Conservation (phyloP, 2,888 invertebrate species). For the Ornithoptera priamus region DNA sequence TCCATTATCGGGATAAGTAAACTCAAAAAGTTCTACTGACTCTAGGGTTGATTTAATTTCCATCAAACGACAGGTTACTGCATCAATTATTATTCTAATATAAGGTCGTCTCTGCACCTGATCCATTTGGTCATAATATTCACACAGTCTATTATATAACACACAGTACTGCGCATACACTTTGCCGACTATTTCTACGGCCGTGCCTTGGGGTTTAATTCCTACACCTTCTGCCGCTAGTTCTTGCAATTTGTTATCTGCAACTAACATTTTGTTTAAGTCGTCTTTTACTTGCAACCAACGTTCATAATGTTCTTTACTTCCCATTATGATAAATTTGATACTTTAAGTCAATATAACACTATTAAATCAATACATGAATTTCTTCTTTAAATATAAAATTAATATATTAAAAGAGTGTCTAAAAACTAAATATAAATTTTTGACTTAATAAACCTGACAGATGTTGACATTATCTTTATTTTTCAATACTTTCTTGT, state of each 20-base stretch:
- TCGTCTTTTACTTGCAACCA: slow-evolving; percentile 65
- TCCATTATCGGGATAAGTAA: slow-evolving; percentile 86
- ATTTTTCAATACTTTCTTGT: too few species aligned
- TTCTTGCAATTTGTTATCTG: slow-evolving; percentile 60
- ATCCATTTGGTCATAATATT: slow-evolving; percentile 81
- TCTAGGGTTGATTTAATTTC: slow-evolving; percentile 80
- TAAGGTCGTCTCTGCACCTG: slow-evolving; percentile 81
- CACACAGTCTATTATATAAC: slow-evolving; percentile 78
- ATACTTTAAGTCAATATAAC: neutral
- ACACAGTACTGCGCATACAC: slow-evolving; percentile 76
- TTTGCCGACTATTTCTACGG: slow-evolving; percentile 73
- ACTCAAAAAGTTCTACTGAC: slow-evolving; percentile 80
- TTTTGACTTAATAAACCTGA: neutral
- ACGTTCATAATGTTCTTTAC: slow-evolving; percentile 58
- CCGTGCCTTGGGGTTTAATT: slow-evolving; percentile 69
- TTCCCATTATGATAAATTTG: slow-evolving; percentile 47
- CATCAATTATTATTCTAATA: slow-evolving; percentile 80
- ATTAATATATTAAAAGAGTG: neutral
- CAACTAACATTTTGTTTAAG: slow-evolving; percentile 45
- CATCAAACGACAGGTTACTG: slow-evolving; percentile 78
- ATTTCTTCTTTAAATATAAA: neutral
- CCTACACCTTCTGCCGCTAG: slow-evolving; percentile 53
- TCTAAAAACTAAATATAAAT: neutral
- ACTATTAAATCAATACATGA: neutral
- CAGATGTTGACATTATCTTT: too few species aligned